Percentiles rank a stretch among this genome's conserved stretches.
Evolutionary conservation across 2,888 invertebrate species (phyloP).

Genomic region (Xanthia togata): DNA sequence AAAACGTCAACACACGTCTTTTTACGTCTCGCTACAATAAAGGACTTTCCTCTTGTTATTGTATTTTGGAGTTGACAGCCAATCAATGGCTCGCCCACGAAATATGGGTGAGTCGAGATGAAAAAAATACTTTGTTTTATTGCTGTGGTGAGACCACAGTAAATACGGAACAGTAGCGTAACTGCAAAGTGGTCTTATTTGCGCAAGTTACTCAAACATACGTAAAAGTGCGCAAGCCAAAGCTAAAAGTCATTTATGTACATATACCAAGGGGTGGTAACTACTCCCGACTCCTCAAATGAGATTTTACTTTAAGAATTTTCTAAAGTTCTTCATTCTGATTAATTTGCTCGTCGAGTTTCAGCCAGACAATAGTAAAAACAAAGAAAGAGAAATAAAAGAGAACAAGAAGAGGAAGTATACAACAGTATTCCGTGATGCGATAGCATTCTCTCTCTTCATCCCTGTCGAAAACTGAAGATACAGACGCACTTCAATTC

Average conservation of each 20-base stretch:
- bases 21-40: slow-evolving; percentile 72
- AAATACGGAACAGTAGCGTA: slow-evolving; percentile 12
- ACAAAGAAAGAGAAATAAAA: too few relatives aligned
- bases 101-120: slow-evolving; percentile 70
- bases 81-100: slow-evolving; percentile 73
- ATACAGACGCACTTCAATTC: not conserved
- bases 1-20: slow-evolving; percentile 67
- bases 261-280: not conserved
- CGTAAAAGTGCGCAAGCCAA: not conserved
- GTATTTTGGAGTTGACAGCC: slow-evolving; percentile 76
- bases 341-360: not conserved
- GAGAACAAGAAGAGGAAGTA: too few relatives aligned
- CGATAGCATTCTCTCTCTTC: too few relatives aligned
- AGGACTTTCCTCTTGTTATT: slow-evolving; percentile 72
- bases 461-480: not conserved
- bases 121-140: slow-evolving; percentile 70
- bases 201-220: not conserved
- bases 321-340: not conserved
- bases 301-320: too few relatives aligned
- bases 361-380: not conserved
- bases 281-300: not conserved
- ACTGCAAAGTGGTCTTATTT: not conserved
- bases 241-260: not conserved
- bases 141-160: slow-evolving; percentile 41
- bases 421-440: too few relatives aligned